Evolutionary conservation across 2,888 invertebrate species (phyloP).

Genomic region (Aleiodes alternator): DNA sequence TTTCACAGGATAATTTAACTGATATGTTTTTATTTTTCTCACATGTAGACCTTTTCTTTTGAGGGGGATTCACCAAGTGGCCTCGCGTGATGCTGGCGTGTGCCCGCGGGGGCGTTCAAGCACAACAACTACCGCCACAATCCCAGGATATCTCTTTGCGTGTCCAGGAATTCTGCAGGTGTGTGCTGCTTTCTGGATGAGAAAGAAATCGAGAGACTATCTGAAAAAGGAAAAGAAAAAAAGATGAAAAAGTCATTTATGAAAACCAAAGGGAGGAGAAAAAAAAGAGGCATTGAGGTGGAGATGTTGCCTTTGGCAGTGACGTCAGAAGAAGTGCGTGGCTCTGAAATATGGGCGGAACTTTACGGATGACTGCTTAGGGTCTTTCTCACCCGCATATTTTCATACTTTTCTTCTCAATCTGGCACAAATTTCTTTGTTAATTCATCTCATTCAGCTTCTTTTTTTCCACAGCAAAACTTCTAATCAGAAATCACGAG

Average conservation of each 20-base stretch:
- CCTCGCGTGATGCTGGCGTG: slow-evolving; percentile 71
- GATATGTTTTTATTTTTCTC: slow-evolving; percentile 30
- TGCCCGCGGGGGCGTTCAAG: slow-evolving; percentile 72
- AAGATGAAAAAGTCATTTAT: slow-evolving; percentile 11
- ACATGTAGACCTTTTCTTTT: background rate
- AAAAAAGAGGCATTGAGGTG: slow-evolving; percentile 40
- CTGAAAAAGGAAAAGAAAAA: slow-evolving; percentile 8
- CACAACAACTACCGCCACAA: slow-evolving; percentile 11
- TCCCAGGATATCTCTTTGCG: slow-evolving; percentile 50
- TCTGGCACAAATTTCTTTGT: background rate
- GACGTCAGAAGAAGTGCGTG: slow-evolving; percentile 44
- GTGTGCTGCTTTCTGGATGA: slow-evolving; percentile 36
- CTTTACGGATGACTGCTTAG: slow-evolving; percentile 61
- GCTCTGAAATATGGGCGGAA: slow-evolving; percentile 67
- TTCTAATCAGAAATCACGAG: background rate
- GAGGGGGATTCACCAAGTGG: background rate
- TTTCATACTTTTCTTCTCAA: slow-evolving; percentile 28
- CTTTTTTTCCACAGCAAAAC: too few species aligned
- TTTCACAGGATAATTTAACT: background rate
- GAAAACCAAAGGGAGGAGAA: background rate
- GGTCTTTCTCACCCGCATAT: slow-evolving; percentile 72
- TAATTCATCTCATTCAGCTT: background rate
- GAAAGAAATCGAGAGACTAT: slow-evolving; percentile 28
- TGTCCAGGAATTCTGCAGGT: slow-evolving; percentile 50
- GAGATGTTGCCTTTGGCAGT: slow-evolving; percentile 40